These are phyloP conservation scores for Lytechinus pictus DNA, from an alignment of 35 echinoderm and acorn worm genomes.

Conservation along the genomic window DNA sequence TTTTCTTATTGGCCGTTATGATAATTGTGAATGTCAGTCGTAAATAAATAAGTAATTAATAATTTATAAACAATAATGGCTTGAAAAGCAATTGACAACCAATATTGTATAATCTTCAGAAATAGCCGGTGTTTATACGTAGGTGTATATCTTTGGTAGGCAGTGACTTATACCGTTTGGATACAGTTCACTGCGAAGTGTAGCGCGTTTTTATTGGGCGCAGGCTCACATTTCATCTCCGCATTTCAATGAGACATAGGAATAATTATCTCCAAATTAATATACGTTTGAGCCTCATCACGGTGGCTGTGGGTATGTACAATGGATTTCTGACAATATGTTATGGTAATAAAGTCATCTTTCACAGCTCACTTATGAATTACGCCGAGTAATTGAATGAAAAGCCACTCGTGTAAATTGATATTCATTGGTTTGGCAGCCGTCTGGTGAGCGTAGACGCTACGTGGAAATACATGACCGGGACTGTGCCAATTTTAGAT, in stretches of 20 bases:
- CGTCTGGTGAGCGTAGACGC: neutral
- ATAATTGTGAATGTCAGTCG: no score
- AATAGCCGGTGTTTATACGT: no score
- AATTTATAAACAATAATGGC: no score
- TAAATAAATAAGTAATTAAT: no score
- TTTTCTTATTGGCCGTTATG: no score
- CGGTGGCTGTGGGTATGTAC: neutral
- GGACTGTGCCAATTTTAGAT: neutral
- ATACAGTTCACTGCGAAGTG: neutral
- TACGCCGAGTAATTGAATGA: constrained; percentile 2
- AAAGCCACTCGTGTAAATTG: constrained; percentile 11
- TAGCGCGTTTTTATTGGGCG: neutral
- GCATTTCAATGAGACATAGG: neutral
- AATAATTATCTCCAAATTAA: neutral
- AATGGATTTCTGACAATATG: neutral
- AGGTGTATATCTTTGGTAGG: neutral
- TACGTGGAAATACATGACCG: neutral
- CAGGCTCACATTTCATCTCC: neutral
- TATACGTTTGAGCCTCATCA: neutral
- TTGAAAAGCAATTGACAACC: no score
- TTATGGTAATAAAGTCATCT: neutral
- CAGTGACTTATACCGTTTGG: neutral
- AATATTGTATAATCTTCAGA: no score
- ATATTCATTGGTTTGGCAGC: neutral
- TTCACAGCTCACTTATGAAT: constrained; percentile 4